Evolutionary conservation across 2,113 vertebrate genomes (phyloP).

Genomic region (Microtus ochrogaster): DNA sequence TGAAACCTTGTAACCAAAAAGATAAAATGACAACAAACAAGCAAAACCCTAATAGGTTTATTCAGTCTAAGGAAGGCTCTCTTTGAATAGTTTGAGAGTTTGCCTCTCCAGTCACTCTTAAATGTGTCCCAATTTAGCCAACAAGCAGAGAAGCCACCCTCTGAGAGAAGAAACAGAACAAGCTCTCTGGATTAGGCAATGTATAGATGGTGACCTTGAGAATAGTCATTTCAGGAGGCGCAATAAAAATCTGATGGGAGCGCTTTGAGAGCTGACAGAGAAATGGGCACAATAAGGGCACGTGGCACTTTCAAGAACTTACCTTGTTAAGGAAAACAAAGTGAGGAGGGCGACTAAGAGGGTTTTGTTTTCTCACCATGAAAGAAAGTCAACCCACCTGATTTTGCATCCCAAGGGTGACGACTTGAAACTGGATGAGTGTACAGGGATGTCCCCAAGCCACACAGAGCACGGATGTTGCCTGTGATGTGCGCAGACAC

Average conservation of each 20-base stretch:
- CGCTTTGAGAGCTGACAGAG: neutral
- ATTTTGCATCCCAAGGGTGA: neutral
- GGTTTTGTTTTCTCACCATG: neutral
- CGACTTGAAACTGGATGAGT: neutral
- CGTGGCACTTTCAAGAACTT: neutral
- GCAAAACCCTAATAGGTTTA: neutral
- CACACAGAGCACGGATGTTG: rapidly evolving
- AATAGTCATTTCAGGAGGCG: neutral
- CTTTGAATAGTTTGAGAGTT: neutral
- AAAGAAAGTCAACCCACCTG: neutral
- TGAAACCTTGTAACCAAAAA: neutral
- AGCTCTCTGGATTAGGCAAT: neutral
- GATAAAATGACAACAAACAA: neutral
- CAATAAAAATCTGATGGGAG: neutral
- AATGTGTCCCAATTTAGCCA: too few relatives aligned
- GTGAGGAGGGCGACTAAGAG: too few relatives aligned
- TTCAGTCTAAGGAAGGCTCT: neutral
- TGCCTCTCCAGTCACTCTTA: neutral
- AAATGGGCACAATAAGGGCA: too few relatives aligned
- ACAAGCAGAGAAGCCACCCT: neutral
- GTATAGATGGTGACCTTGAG: neutral
- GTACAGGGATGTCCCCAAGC: neutral
- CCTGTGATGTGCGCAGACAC: too few relatives aligned
- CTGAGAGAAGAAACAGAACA: too few relatives aligned
- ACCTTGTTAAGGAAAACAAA: neutral